A percentile compares a stretch with the other conserved stretches of the same genome.
Conservation (phyloP, 2,888 invertebrate species). For the Philereme vetulata region DNA sequence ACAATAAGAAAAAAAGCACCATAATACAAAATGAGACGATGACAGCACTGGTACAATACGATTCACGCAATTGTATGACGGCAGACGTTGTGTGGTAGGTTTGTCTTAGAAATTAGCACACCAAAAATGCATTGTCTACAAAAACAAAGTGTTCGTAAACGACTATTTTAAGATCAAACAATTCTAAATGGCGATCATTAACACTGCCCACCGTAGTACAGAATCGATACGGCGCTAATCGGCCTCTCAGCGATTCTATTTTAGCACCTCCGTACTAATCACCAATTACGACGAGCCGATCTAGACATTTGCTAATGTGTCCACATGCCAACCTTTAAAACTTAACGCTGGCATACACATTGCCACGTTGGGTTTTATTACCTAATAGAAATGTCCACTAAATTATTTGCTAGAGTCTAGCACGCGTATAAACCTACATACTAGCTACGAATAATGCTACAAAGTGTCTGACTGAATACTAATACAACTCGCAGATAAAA, state of each 20-base stretch:
- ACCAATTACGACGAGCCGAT: conserved; percentile 67
- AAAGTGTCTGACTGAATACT: conserved; percentile 8
- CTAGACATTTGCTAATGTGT: conserved; percentile 51
- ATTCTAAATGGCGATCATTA: conserved; percentile 67
- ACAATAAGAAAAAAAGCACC: conserved; percentile 61
- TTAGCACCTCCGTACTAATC: conserved; percentile 76
- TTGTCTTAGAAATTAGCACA: conserved; percentile 65
- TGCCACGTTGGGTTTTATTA: conserved; percentile 17
- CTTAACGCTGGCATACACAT: conserved; percentile 19
- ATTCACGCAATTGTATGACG: conserved; percentile 69
- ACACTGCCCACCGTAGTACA: conserved; percentile 68
- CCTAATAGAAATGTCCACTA: conserved; percentile 26
- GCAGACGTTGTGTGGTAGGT: conserved; percentile 41
- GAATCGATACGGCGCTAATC: conserved; percentile 71
- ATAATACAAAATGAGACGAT: conserved; percentile 67
- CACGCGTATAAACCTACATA: conserved; percentile 20
- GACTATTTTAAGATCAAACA: conserved; percentile 70
- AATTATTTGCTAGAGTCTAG: conserved; percentile 17
- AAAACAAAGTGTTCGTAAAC: conserved; percentile 72
- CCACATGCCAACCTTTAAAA: conserved; percentile 36
- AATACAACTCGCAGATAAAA: conserved; percentile 6
- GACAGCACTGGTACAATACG: conserved; percentile 66
- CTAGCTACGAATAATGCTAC: conserved; percentile 16
- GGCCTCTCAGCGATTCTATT: conserved; percentile 63
- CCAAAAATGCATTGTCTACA: conserved; percentile 69